These are phyloP conservation scores for Danio jaintianensis DNA, from an alignment of 2,797 vertebrate species.

Conservation along the genomic window DNA sequence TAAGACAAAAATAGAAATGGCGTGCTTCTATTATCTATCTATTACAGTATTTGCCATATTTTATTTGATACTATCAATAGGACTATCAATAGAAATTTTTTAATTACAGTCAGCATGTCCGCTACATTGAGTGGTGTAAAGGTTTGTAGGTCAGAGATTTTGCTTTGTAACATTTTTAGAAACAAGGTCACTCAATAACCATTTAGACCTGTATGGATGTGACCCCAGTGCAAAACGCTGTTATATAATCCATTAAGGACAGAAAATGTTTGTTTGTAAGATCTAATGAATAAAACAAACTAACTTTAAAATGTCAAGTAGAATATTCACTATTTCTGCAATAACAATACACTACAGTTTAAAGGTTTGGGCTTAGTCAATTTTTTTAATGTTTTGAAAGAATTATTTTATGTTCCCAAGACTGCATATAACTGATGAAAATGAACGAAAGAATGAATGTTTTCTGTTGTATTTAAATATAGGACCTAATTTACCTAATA, in stretches of 20 bases:
- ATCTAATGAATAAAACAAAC: background rate
- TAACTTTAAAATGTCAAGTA: background rate
- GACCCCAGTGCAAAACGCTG: constrained; percentile 1
- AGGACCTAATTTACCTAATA: background rate
- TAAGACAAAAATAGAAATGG: too few species aligned
- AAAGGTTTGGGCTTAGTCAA: background rate
- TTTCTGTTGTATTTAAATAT: background rate
- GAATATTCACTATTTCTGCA: background rate
- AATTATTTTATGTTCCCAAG: background rate
- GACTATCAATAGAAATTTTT: background rate
- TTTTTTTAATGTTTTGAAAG: background rate
- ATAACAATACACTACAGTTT: background rate
- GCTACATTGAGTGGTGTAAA: background rate
- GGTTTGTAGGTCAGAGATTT: constrained; percentile 70
- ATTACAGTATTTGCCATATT: background rate
- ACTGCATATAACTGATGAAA: background rate
- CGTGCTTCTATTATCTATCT: too few species aligned
- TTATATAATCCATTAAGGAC: constrained; percentile 29
- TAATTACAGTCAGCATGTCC: background rate
- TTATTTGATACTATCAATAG: background rate
- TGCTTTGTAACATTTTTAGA: constrained; percentile 53
- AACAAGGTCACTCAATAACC: constrained; percentile 74
- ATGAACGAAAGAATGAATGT: background rate
- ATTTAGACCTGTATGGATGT: constrained; percentile 60
- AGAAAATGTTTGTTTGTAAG: background rate